These are phyloP conservation scores for Dolichoris vasculosae DNA, from an alignment of 1,140 invertebrate species.

Conservation along the genomic window DNA sequence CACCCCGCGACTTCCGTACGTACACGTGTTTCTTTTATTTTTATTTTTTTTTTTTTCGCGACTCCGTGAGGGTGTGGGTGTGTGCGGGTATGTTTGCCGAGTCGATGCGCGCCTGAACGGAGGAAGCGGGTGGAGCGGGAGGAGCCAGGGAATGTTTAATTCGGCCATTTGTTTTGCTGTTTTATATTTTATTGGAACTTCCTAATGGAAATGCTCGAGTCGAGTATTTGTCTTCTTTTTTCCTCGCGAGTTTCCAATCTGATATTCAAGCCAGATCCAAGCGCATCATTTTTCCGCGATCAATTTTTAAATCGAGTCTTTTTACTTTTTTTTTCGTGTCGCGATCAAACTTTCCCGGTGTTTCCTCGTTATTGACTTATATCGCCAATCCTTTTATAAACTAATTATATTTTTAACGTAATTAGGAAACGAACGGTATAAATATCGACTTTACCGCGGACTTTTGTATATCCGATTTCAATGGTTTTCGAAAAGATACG, in stretches of 20 bases:
- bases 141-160: constrained; percentile 25
- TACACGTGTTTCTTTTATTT: constrained; percentile 31
- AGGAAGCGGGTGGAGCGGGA: background rate
- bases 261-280: background rate
- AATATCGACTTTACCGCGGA: no score
- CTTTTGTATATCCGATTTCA: background rate
- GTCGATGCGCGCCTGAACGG: background rate
- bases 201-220: background rate
- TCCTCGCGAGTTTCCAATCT: background rate
- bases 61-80: background rate
- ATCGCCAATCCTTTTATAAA: no score
- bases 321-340: constrained; percentile 3
- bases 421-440: no score
- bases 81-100: background rate
- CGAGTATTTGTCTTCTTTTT: background rate
- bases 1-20: constrained; percentile 46
- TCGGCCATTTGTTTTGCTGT: constrained; percentile 43
- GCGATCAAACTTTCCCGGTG: background rate
- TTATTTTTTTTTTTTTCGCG: background rate
- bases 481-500: background rate
- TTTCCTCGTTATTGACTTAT: constrained; percentile 28
- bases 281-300: background rate
- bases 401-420: no score
- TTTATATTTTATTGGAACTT: constrained; percentile 14
- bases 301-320: background rate